These are phyloP conservation scores for Sakesphorus luctuosus DNA, from an alignment of 2,113 vertebrate genomes.

Conservation along the genomic window DNA sequence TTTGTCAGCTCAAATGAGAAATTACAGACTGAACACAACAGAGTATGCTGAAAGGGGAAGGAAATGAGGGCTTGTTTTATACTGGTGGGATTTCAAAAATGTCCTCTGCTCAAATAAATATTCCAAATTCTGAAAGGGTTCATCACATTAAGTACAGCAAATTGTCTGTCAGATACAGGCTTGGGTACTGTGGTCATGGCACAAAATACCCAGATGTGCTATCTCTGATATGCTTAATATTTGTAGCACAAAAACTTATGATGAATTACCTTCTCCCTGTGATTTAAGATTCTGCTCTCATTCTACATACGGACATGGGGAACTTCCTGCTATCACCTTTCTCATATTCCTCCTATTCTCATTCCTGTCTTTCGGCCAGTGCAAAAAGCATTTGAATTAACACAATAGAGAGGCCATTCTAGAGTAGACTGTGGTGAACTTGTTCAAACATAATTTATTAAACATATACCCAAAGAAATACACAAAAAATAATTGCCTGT, in stretches of 20 bases:
- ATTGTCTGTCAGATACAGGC: not conserved
- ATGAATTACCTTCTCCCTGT: not conserved
- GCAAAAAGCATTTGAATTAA: not conserved
- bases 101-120: not conserved
- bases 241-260: not conserved
- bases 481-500: not conserved
- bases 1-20: slow-evolving; percentile 20
- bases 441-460: not conserved
- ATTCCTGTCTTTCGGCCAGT: not conserved
- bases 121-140: not conserved
- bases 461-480: not conserved
- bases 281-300: not conserved
- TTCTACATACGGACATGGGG: not conserved
- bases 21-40: not conserved
- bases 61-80: not conserved
- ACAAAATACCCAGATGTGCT: slow-evolving; percentile 1
- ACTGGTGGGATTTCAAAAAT: not conserved
- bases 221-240: not conserved
- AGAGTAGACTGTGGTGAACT: not conserved
- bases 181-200: not conserved
- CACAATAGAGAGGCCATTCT: not conserved
- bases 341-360: not conserved
- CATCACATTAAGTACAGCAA: not conserved
- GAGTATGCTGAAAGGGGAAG: not conserved
- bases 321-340: not conserved